These are phyloP conservation scores for Mythimna vitellina DNA, from an alignment of 2,888 invertebrate genomes.

Conservation along the genomic window DNA sequence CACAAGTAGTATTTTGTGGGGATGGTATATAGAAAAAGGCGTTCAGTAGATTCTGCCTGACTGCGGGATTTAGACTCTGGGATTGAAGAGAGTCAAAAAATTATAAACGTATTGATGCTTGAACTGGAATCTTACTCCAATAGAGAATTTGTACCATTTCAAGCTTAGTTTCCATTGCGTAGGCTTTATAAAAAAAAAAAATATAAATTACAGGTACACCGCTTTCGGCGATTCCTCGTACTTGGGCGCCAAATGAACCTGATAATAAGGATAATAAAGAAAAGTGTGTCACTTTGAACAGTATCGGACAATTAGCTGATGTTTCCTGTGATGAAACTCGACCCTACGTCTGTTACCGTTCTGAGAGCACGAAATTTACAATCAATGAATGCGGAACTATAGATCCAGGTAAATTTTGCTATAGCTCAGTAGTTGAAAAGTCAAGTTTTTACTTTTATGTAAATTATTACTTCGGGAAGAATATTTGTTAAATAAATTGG, in stretches of 20 bases:
- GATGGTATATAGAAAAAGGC: too few species aligned
- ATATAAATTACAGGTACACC: slow-evolving; percentile 48
- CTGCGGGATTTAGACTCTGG: too few species aligned
- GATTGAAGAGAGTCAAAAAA: too few species aligned
- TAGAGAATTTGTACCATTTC: too few species aligned
- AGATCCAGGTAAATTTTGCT: slow-evolving; percentile 26
- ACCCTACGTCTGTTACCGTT: slow-evolving; percentile 57
- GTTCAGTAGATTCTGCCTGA: too few species aligned
- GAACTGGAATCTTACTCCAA: too few species aligned
- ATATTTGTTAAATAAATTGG: too few species aligned
- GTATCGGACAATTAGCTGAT: slow-evolving; percentile 44
- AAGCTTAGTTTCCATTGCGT: too few species aligned
- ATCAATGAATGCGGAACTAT: slow-evolving; percentile 54
- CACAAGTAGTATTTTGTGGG: too few species aligned
- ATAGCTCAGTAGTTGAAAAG: not conserved
- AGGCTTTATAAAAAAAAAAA: too few species aligned
- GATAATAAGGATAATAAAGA: slow-evolving; percentile 48
- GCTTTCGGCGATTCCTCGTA: slow-evolving; percentile 30
- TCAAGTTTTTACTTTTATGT: not conserved
- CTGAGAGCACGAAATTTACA: not conserved
- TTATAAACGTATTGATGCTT: too few species aligned
- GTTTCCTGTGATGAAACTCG: slow-evolving; percentile 28
- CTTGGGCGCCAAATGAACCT: slow-evolving; percentile 53
- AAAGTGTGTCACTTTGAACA: slow-evolving; percentile 52
- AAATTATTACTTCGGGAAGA: too few species aligned